Conservation (phyloP, 2,113 vertebrate genomes). For the Oceanites oceanicus region DNA sequence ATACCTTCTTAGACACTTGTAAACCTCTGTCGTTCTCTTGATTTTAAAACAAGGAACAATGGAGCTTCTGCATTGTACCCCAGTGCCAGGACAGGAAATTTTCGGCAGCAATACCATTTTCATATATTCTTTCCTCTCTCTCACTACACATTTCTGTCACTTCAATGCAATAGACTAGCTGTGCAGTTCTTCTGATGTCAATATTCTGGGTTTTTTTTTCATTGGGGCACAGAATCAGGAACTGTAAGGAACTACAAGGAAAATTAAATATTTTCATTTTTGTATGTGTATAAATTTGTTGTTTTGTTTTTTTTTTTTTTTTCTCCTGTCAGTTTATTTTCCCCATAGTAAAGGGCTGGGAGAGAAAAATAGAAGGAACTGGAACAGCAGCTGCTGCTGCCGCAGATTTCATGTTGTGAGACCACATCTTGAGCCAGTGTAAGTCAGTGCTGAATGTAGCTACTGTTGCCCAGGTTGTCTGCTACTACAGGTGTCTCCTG, state of each 20-base stretch:
- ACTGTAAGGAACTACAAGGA: background rate
- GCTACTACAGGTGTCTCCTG: rapidly evolving
- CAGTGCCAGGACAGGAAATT: background rate
- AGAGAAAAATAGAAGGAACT: background rate
- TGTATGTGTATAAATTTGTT: background rate
- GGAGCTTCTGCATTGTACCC: background rate
- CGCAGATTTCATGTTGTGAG: background rate
- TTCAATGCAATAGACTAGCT: background rate
- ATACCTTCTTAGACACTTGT: background rate
- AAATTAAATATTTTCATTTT: background rate
- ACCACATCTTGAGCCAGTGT: background rate
- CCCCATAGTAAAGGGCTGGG: background rate
- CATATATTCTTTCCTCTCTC: background rate
- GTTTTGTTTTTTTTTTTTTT: background rate
- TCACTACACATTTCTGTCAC: background rate
- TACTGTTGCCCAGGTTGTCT: background rate
- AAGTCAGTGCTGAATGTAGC: background rate
- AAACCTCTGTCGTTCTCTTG: background rate
- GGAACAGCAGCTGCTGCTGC: background rate
- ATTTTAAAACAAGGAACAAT: background rate
- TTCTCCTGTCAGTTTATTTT: background rate
- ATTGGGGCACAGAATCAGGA: background rate
- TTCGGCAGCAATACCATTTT: background rate
- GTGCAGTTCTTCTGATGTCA: background rate
- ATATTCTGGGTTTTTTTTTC: background rate